Conservation (phyloP, 2,113 vertebrate genomes). For the Malaclemys terrapin region DNA sequence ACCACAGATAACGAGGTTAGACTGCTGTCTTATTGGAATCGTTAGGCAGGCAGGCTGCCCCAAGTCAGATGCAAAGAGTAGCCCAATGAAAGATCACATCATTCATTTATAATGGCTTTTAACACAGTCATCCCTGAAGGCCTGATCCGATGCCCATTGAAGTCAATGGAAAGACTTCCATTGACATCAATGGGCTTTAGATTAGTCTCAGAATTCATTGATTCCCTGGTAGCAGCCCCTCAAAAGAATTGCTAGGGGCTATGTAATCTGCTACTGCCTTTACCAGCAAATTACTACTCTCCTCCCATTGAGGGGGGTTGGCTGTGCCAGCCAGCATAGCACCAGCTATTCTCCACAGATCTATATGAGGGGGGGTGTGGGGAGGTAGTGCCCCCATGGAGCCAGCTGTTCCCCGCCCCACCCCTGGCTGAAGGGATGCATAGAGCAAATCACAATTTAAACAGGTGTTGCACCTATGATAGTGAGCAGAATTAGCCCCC, state of each 20-base stretch:
- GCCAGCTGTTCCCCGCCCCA: neutral
- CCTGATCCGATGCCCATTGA: neutral
- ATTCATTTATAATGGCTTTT: neutral
- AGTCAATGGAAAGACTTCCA: neutral
- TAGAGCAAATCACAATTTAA: neutral
- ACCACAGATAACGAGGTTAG: neutral
- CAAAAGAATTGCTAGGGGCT: neutral
- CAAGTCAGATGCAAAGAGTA: too few species aligned
- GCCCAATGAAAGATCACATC: neutral
- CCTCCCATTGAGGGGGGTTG: neutral
- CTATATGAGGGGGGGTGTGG: neutral
- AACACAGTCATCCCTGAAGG: neutral
- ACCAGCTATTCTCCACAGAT: neutral
- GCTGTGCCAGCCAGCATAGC: neutral
- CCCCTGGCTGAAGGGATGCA: neutral
- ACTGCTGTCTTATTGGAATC: neutral
- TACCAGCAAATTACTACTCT: neutral
- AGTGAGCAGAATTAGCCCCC: neutral
- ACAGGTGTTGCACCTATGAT: neutral
- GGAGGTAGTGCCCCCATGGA: neutral
- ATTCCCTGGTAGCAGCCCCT: neutral
- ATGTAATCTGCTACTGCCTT: neutral
- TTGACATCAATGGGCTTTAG: neutral
- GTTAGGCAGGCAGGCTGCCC: neutral
- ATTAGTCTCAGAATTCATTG: neutral